These are phyloP conservation scores for Cebus imitator DNA, from an alignment of 2,113 vertebrate genomes.

Conservation along the genomic window DNA sequence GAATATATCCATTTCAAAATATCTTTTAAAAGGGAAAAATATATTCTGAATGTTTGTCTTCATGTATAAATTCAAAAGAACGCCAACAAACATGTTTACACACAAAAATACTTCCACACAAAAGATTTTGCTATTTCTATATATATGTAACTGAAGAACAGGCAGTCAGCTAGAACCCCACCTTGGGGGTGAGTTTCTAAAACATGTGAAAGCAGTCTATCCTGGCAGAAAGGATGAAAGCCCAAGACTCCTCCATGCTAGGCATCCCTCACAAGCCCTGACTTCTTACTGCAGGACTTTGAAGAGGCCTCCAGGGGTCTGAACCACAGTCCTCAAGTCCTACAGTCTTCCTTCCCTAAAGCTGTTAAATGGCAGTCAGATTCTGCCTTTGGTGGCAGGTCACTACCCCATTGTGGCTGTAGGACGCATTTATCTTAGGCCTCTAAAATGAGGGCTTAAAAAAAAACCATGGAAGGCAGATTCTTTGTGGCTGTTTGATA, in stretches of 20 bases:
- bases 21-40: not conserved
- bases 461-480: not conserved
- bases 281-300: too few species aligned
- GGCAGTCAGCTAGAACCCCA: not conserved
- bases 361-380: not conserved
- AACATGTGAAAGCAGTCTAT: accelerated
- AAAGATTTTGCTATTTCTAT: not conserved
- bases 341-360: not conserved
- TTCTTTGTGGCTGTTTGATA: not conserved
- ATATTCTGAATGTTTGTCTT: not conserved
- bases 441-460: not conserved
- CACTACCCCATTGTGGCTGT: not conserved
- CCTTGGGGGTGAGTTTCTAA: not conserved
- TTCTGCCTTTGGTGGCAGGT: not conserved
- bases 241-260: not conserved
- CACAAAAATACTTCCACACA: not conserved
- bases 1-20: not conserved
- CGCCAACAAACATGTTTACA: not conserved
- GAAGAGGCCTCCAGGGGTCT: not conserved
- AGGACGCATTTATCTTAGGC: not conserved
- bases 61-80: not conserved
- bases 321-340: not conserved
- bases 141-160: not conserved
- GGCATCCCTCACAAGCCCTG: not conserved
- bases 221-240: not conserved